These are phyloP conservation scores for Neodon shergylaensis DNA, from an alignment of 2,113 vertebrate genomes.

Conservation along the genomic window DNA sequence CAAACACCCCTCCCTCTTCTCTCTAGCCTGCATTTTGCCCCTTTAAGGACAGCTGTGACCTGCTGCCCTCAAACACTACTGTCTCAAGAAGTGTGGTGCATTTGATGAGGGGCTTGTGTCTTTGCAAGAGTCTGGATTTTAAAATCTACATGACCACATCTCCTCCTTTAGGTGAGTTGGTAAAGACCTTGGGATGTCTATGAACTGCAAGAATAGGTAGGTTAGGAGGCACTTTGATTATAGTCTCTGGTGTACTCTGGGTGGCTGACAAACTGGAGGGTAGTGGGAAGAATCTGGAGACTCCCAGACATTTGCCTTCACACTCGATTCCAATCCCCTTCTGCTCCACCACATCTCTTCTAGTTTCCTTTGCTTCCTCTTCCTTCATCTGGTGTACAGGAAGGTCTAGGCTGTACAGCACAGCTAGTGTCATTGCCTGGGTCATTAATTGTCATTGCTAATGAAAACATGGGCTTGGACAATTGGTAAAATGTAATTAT, in stretches of 20 bases:
- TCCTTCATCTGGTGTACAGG: background rate
- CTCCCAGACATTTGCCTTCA: background rate
- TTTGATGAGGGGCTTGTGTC: background rate
- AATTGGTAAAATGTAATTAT: slow-evolving; percentile 70
- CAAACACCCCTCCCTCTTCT: background rate
- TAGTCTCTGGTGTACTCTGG: background rate
- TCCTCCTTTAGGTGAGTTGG: background rate
- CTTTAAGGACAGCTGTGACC: background rate
- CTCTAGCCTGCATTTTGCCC: background rate
- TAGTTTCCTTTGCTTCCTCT: background rate
- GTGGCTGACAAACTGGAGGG: background rate
- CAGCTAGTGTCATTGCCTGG: background rate
- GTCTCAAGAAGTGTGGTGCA: background rate
- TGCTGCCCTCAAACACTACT: background rate
- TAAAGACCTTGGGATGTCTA: slow-evolving; percentile 3
- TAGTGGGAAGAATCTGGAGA: background rate
- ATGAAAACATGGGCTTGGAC: slow-evolving; percentile 68
- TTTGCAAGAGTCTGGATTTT: slow-evolving; percentile 10
- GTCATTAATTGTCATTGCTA: slow-evolving; percentile 50
- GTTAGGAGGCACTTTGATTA: background rate
- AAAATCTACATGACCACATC: background rate
- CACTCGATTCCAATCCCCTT: background rate
- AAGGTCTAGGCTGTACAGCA: background rate
- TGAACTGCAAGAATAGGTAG: slow-evolving; percentile 8
- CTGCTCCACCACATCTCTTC: background rate